phyloP scores from a whole-genome alignment of 1,140 invertebrate species.

The Eumeta japonica region DNA sequence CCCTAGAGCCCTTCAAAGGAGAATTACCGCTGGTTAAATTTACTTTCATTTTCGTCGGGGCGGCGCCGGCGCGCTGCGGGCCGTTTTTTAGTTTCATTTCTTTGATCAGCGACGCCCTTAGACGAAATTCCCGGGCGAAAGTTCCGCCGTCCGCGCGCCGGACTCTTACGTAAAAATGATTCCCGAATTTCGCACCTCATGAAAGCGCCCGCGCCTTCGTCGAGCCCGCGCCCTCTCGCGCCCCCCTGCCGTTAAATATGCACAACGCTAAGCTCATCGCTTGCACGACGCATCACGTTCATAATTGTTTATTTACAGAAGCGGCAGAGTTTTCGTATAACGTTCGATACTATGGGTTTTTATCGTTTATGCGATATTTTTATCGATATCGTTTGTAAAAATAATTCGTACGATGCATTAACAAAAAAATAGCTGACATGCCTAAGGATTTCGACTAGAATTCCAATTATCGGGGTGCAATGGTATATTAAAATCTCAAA shows the following conservation, averaged over 20 bases:
- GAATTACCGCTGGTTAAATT: conserved; percentile 52
- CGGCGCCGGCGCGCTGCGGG: conserved; percentile 19
- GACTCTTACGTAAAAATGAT: conserved; percentile 48
- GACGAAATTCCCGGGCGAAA: conserved; percentile 49
- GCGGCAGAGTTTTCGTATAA: too few relatives aligned
- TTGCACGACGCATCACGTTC: too few relatives aligned
- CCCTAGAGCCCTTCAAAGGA: conserved; percentile 43
- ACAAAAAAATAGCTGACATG: too few relatives aligned
- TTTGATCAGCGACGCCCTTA: conserved; percentile 45
- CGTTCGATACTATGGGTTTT: too few relatives aligned
- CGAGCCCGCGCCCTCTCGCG: not conserved
- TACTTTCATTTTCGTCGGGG: conserved; percentile 41
- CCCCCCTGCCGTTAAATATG: too few relatives aligned
- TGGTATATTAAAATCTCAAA: too few relatives aligned
- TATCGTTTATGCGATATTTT: too few relatives aligned
- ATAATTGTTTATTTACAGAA: not conserved
- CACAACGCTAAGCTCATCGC: too few relatives aligned
- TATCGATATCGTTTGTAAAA: too few relatives aligned
- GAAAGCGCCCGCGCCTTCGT: not conserved
- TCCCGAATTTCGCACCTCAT: conserved; percentile 42
- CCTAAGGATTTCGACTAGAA: too few relatives aligned
- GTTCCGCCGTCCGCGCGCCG: conserved; percentile 23
- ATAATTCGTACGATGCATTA: too few relatives aligned
- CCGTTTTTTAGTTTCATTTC: conserved; percentile 53
- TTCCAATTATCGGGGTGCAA: too few relatives aligned